Evolutionary conservation across 2,113 vertebrate genomes (phyloP), one percentile per base, ranked within the genome.

Genomic region (Helogale parvula): DNA sequence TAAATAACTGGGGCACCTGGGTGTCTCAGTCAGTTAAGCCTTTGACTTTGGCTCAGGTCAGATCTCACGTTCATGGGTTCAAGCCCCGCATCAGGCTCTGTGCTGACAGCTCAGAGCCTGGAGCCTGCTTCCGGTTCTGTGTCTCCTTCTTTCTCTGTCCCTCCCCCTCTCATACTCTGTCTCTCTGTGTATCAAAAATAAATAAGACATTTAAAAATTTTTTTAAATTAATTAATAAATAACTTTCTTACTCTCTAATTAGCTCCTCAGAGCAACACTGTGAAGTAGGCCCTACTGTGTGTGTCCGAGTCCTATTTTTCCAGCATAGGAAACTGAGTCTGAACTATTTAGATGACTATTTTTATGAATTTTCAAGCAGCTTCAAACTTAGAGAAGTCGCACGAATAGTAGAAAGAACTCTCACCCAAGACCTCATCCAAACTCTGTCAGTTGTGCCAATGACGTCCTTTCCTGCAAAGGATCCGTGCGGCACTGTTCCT

Each of bases 151-250:
- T n/a, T n/a, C n/a, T n/a, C n/a, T n/a, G n/a, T n/a, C n/a, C n/a
- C n/a, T n/a, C n/a, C n/a, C n/a, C n/a, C n/a, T n/a, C n/a, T n/a
- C n/a, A n/a, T n/a, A n/a, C n/a, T n/a, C n/a, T n/a, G n/a, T n/a
- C n/a, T n/a, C n/a, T n/a, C n/a, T n/a, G n/a, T n/a, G n/a, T n/a
- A n/a, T n/a, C n/a, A n/a, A n/a, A n/a, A n/a, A n/a, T n/a, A n/a
- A n/a, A n/a, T n/a, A n/a, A n/a, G n/a, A n/a, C n/a, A n/a, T n/a
- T n/a, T n/a, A n/a, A n/a, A n/a, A n/a, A n/a, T n/a, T n/a, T n/a
- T n/a, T n/a, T n/a, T n/a, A n/a, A n/a, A n/a, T n/a, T n/a, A 74
- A 85, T 25, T 84, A 69, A 89, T 31, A 69, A 68, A 33, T 66
- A 25, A 31, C 6, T 50, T 76, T 38, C 47, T 68, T 1, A 31